Base-by-base conservation (phyloP, 2,888 invertebrate species). In the Mamestra brassicae region DNA sequence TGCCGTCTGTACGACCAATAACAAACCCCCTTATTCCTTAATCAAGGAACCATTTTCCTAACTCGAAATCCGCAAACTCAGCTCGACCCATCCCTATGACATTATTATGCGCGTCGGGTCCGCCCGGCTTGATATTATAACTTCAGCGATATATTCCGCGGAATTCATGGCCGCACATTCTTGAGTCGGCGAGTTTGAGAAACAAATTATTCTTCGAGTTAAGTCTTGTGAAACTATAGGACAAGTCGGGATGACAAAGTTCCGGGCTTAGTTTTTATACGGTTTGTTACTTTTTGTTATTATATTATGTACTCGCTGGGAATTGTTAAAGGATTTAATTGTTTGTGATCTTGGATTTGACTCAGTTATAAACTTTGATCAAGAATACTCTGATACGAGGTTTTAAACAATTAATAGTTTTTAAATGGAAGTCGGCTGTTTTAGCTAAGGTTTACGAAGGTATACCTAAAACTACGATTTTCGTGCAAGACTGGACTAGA, bases 121-220 rank as follows among this genome's bases (percentile, higher is more conserved):
- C 74, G 67, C 76, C 76, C 74, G 78, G 83, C 84, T 84, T 90
- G 87, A 89, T 90, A 89, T 87, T 87, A 86, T 84, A 91, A 91
- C 88, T 90, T 90, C 86, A 65, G 83, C 83, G 87, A 90, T 90
- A 90, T 90, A 88, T 90, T 83, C 88, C 83, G 74, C 71, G 11
- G 83, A 85, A 88, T 89, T 84, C 87, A 79, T 81, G 84, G 85
- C 79, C 85, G 74, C 81, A 83, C 80, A 87, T 87, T 86, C 86
- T 86, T 85, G 80, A 81, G 71, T 83, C 67, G 52, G 78, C 69
- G 78, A 88, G 83, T 88, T 84, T 76, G 74, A 72, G 81, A 88
- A 88, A 88, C 88, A 88, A 90, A 90, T 90, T 89, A 86, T 80
- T 81, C 78, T 88, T 87, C 86, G 83, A 82, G 77, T 77, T 76